Evolutionary conservation across 1,140 invertebrate species (phyloP), one percentile per base, ranked within the genome.

Genomic region (Rhizoglyphus robini): DNA sequence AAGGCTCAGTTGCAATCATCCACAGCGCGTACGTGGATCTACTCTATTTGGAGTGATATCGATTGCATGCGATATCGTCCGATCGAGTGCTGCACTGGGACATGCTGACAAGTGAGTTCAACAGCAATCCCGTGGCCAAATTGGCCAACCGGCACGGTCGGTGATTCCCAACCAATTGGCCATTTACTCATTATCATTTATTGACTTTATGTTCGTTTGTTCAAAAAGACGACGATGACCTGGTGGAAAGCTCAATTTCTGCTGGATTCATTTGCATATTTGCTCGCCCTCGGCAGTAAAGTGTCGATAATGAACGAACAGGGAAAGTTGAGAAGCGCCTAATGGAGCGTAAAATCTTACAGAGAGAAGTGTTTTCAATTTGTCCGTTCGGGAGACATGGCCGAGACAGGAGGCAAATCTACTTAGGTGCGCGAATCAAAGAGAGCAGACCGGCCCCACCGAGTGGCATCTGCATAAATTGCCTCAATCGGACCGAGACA

Each of bases 211-310:
- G n/a, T n/a, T n/a, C n/a, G n/a, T n/a, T n/a, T n/a, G n/a, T n/a
- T n/a, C n/a, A n/a, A n/a, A n/a, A n/a, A n/a, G n/a, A n/a, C n/a
- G n/a, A n/a, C n/a, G n/a, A n/a, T n/a, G n/a, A n/a, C n/a, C n/a
- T n/a, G n/a, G n/a, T n/a, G n/a, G n/a, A n/a, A n/a, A n/a, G n/a
- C n/a, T n/a, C n/a, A n/a, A n/a, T n/a, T n/a, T n/a, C n/a, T n/a
- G n/a, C n/a, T n/a, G n/a, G n/a, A 8, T 54, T 25, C 51, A 54
- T 54, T 54, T 8, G 51, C 51, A 54, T 54, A 54, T 54, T 54
- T 54, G 31, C 20, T 54, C 15, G 51, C 51, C 31, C 5, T 54
- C 8, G 51, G 51, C 51, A 54, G 8, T 25, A 25, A 54, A 54
- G 23, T 54, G 51, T 54, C 51, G 51, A 54, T 54, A 54, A 54